Percentiles rank a stretch among this genome's conserved stretches.
Conservation (phyloP, 2,113 vertebrate genomes). For the Struthidea cinerea region DNA sequence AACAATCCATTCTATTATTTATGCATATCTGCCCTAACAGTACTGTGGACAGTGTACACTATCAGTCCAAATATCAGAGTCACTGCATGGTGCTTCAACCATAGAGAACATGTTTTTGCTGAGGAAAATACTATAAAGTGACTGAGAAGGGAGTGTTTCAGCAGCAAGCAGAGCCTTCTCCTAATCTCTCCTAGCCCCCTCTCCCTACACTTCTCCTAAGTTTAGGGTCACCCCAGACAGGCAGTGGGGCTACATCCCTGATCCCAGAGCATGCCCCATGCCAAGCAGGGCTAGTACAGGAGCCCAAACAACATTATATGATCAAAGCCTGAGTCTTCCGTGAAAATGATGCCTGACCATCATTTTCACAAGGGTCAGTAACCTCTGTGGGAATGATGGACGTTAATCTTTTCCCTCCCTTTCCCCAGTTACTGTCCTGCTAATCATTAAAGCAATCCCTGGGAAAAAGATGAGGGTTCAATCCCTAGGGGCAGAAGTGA, state of each 20-base stretch:
- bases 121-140: background rate
- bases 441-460: constrained; percentile 21
- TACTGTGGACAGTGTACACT: background rate
- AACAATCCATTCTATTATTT: background rate
- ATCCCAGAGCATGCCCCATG: fast-evolving
- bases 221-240: background rate
- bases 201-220: background rate
- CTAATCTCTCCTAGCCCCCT: background rate
- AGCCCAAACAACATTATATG: background rate
- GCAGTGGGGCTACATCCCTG: fast-evolving
- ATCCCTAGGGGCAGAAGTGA: background rate
- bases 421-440: background rate
- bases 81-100: background rate
- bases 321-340: background rate
- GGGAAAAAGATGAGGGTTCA: background rate
- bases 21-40: background rate
- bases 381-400: background rate
- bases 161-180: background rate
- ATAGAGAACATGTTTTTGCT: background rate
- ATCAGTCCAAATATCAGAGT: background rate
- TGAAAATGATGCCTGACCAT: background rate
- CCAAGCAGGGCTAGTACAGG: background rate
- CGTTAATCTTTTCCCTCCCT: background rate
- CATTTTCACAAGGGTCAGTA: background rate
- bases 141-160: background rate